Percentiles rank a stretch among this genome's conserved stretches.
These are phyloP conservation scores for Heloderma charlesbogerti DNA, from an alignment of 2,113 vertebrate species.

Conservation along the genomic window DNA sequence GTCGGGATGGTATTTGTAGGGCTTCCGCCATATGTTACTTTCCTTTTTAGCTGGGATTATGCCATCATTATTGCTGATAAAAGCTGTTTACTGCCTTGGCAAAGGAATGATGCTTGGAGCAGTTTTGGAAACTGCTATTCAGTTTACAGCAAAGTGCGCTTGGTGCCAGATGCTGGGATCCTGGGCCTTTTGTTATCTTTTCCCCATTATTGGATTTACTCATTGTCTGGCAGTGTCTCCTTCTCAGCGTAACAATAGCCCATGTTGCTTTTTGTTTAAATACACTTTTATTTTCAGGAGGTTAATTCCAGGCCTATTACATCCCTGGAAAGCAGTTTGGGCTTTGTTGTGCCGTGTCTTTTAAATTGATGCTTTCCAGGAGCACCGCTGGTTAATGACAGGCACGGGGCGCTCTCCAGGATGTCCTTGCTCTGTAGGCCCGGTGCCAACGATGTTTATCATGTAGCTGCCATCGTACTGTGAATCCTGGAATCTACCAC, in stretches of 20 bases:
- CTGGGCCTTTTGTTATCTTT: constrained; percentile 82
- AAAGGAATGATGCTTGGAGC: constrained; percentile 94
- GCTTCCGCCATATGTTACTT: constrained; percentile 98
- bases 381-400: not conserved
- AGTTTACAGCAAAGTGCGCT: constrained; percentile 97
- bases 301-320: constrained; percentile 50
- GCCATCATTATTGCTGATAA: constrained; percentile 99
- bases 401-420: not conserved
- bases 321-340: not conserved
- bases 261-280: constrained; percentile 50
- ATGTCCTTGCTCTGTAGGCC: constrained; percentile 21
- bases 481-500: not conserved
- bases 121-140: constrained; percentile 93
- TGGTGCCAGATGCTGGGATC: constrained; percentile 96
- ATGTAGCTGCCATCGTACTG: not conserved
- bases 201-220: constrained; percentile 77
- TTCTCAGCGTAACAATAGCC: constrained; percentile 58
- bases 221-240: constrained; percentile 72
- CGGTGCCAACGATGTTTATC: constrained; percentile 11
- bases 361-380: not conserved
- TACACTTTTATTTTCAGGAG: constrained; percentile 52
- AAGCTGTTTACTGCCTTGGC: constrained; percentile 99
- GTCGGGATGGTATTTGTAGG: constrained; percentile 94
- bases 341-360: not conserved
- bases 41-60: constrained; percentile 99